These are phyloP conservation scores for Hydropsyche tenuis DNA, from an alignment of 1,140 invertebrate species.

Conservation along the genomic window DNA sequence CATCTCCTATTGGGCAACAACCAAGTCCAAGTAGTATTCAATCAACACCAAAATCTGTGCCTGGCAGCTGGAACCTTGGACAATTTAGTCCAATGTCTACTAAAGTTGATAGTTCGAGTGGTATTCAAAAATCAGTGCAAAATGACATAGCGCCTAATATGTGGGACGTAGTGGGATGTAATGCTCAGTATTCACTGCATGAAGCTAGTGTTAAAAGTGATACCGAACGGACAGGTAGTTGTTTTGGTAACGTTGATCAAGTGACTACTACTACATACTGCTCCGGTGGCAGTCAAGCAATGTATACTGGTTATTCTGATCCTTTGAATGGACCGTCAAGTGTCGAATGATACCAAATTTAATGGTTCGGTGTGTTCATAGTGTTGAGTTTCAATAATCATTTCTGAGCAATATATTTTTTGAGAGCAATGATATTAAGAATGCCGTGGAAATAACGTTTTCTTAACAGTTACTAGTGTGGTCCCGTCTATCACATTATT, in stretches of 20 bases:
- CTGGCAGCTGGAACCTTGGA: conserved; percentile 41
- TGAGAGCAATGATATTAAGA: conserved; percentile 27
- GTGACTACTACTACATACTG: conserved; percentile 45
- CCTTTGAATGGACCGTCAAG: conserved; percentile 43
- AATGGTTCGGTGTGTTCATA: not conserved
- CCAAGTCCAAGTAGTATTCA: conserved; percentile 56
- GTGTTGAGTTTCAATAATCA: not conserved
- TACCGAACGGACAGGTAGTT: conserved; percentile 40
- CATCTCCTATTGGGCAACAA: conserved; percentile 58
- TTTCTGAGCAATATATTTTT: conserved; percentile 31
- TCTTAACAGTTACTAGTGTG: conserved; percentile 18
- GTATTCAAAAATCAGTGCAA: conserved; percentile 14
- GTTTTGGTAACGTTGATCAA: conserved; percentile 41
- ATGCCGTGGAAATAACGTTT: conserved; percentile 8
- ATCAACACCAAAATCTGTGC: conserved; percentile 39
- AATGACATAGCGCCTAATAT: conserved; percentile 36
- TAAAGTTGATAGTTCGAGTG: conserved; percentile 47
- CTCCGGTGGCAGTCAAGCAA: conserved; percentile 28
- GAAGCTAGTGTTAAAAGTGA: conserved; percentile 37
- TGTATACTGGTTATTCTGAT: conserved; percentile 40
- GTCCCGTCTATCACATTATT: not conserved
- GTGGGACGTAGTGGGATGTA: conserved; percentile 31
- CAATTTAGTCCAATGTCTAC: conserved; percentile 47
- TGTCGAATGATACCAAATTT: conserved; percentile 41
- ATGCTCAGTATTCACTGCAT: conserved; percentile 25